Base-by-base conservation (phyloP, 2,888 invertebrate species). In the Spodoptera exigua region DNA sequence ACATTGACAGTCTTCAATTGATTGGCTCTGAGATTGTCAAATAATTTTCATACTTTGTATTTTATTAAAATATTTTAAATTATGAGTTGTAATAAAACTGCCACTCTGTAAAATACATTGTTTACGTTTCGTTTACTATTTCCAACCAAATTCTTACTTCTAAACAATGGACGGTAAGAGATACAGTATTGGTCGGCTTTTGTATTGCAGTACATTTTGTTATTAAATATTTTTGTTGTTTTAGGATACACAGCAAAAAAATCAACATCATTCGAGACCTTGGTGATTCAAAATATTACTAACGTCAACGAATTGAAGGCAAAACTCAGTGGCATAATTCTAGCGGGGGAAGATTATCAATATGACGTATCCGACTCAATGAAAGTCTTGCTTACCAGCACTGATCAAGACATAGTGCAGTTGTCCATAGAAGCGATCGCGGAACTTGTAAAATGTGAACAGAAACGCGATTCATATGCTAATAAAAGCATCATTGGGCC, bases 401-500 rank as follows among this genome's bases (percentile, higher is more conserved):
- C 90, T 48, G 94, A 95, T 69, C 88, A 87, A 66, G 94, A 94
- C 61, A 94, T 96, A 32, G 90, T 95, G 48, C 88, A 93, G 61
- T 86, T 95, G 64, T 95, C 95, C 17, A 95, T 96, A 13, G 96
- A 97, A 90, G 95, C 96, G 18, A 95, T 97, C 62, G 97, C 98
- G 0, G 98, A 98, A 90, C 95, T 97, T 32, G 97, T 97, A 11
- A 98, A 98, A 95, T 95, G 95, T 80, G 97, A 97, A 81, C 91
- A 94, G 39, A 97, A 97, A 82, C 95, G 98, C 57, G 95, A 95
- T 82, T 95, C 95, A 61, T 97, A 97, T 80, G 96, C 97, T 46
- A 94, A 95, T 70, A 90, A 90, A 71, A 95, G 95, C 41, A 91
- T 96, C 34, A 95, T 96, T 51, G 89, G 93, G 57, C 94, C 94